Base-by-base conservation (phyloP, 2,888 invertebrate species). In the Epistrophe grossulariae region DNA sequence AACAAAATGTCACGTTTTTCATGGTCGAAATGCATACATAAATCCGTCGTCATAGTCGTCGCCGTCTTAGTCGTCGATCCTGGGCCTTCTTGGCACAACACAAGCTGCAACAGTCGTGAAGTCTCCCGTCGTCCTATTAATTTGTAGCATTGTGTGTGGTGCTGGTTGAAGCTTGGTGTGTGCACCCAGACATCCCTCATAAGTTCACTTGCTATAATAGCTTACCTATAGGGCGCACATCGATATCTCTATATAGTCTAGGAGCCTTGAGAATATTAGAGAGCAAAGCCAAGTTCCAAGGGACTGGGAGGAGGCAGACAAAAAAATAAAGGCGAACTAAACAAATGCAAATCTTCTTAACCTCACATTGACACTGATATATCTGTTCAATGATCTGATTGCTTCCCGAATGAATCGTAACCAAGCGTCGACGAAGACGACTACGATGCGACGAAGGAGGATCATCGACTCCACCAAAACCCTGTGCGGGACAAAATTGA, bases 1-100 rank as follows among this genome's bases (percentile, higher is more conserved):
- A 91, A 91, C 91, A 91, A 92, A 92, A 91, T 92, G 92, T 92
- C 92, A 92, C 92, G 92, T 92, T 92, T 92, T 92, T 92, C 92
- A 92, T 92, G 92, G 92, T 91, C 92, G 91, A 80, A 84, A 77
- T 84, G 80, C 73, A 88, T 76, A 79, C 84, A 88, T 82, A 87
- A 87, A 79, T 85, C 79, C 84, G 71, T 88, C 71, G 84, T 66
- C 81, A 50, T 79, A 38, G 60, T 71, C 77, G 71, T 31, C 48
- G 78, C 19, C 55, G 57, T 62, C 57, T 28, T 2, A 76, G 82
- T 73, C 66, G 80, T 62, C 64, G 78, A 70, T 79, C 79, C 79
- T 83, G 24, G 24, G n/a, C 76, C 62, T 66, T 79, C 24, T 59
- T 45, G 24, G 74, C 70, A 60, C 62, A 55, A 73, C 52, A 77